Evolutionary conservation across 2,113 vertebrate species (phyloP), one percentile per base, ranked within the genome.

Genomic region (Nansenia antarctica): DNA sequence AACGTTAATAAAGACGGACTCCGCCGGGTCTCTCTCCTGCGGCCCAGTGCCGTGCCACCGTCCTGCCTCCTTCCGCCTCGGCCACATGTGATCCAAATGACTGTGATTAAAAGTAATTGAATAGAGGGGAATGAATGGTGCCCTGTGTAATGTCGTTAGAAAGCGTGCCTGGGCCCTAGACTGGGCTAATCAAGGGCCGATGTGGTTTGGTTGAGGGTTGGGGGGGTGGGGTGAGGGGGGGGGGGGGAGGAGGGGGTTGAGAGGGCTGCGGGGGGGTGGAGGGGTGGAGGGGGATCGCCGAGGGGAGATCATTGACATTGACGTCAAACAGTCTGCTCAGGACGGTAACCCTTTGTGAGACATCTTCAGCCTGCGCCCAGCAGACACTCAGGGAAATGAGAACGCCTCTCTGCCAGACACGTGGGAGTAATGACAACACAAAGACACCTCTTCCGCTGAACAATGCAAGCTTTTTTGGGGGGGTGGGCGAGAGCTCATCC

Each of bases 81-180:
- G 79, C 87, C 88, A 86, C 85, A 87, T 90, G 45, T 22, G 87
- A 90, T 75, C 80, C 81, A 83, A 88, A 84, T 86, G 78, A 87
- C 76, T 74, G 77, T 83, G 84, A 90, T 87, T 89, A 86, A 84
- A 83, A 71, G 69, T 90, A 87, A 91, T 88, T 87, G 78, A 89
- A 90, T 90, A 86, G 72, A 79, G 78, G n/a, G n/a, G 84, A 86
- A 89, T 87, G 85, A 91, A 90, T 86, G 84, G 82, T 78, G 82
- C 84, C n/a, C 83, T 76, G 80, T 80, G 65, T 91, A 82, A 89
- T 85, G 74, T 52, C 70, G 79, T 91, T 90, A 88, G 74, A 76
- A 71, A 59, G 74, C 61, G 1, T 72, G 80, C 80, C 75, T 59
- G 37, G 78, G 72, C 45, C 65, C 78, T 78, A 81, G 77, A 80